These are phyloP conservation scores for Pelagia noctiluca DNA, from an alignment of 30 jellyfish, hydroid and myxozoan genomes.

Conservation along the genomic window DNA sequence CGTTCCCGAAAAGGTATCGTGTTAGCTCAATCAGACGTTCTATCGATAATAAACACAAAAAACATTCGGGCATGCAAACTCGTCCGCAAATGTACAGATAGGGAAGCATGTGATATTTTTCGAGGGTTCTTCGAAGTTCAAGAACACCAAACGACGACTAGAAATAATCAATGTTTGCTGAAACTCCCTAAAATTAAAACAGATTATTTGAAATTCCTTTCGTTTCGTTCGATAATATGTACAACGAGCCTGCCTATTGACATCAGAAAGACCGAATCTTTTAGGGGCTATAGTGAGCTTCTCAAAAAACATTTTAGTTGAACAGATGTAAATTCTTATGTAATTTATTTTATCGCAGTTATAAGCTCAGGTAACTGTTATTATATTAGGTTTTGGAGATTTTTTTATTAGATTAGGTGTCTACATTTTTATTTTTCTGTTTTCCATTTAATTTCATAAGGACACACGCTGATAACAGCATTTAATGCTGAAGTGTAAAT, in stretches of 20 bases:
- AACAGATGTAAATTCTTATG: neutral
- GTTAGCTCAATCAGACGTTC: too few species aligned
- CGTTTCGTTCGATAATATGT: constrained; percentile 38
- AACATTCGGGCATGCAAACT: too few species aligned
- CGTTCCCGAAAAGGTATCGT: too few species aligned
- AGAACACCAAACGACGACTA: constrained; percentile 64
- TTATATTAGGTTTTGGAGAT: too few species aligned
- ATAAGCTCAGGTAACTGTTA: too few species aligned
- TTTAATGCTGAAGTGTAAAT: too few species aligned
- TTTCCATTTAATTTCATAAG: too few species aligned
- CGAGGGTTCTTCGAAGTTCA: constrained; percentile 51
- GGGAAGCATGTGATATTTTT: constrained; percentile 52
- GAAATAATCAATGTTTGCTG: constrained; percentile 59
- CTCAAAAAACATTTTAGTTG: neutral
- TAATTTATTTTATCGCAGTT: neutral
- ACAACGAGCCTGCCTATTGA: constrained; percentile 57
- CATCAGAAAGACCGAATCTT: too few species aligned
- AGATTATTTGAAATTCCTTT: constrained; percentile 44
- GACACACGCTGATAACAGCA: too few species aligned
- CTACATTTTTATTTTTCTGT: too few species aligned
- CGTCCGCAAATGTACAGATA: constrained; percentile 43
- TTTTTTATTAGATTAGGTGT: too few species aligned
- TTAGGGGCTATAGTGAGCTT: neutral
- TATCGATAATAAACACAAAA: too few species aligned
- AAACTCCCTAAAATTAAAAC: constrained; percentile 13